These are phyloP conservation scores for Eulemur macaco DNA, from an alignment of 2,113 vertebrate genomes.

Conservation along the genomic window DNA sequence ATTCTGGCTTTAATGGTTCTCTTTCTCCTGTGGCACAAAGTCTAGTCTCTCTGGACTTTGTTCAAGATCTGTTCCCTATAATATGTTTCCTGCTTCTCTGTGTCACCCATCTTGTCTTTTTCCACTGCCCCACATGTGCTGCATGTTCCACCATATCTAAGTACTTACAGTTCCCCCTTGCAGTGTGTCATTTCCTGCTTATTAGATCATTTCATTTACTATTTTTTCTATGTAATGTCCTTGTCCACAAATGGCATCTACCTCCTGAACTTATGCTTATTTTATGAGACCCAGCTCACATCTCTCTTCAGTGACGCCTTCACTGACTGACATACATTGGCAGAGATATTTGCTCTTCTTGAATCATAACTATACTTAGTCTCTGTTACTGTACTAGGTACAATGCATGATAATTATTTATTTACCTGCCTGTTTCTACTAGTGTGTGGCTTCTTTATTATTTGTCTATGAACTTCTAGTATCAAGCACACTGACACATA, in stretches of 20 bases:
- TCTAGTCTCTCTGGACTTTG: slow-evolving; percentile 23
- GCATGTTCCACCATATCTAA: neutral
- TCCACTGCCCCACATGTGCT: neutral
- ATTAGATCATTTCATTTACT: slow-evolving; percentile 33
- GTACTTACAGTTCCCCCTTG: neutral
- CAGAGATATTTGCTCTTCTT: neutral
- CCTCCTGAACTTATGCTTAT: neutral
- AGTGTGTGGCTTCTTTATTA: slow-evolving; percentile 29
- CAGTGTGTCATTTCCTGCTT: neutral
- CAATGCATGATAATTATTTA: neutral
- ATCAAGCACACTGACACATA: neutral
- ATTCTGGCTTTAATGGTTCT: neutral
- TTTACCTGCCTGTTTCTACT: neutral
- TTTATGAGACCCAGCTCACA: neutral
- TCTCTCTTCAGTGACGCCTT: slow-evolving; percentile 28
- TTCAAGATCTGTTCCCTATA: neutral
- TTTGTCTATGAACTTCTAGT: slow-evolving; percentile 7
- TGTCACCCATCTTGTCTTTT: slow-evolving; percentile 1
- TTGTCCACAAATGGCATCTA: neutral
- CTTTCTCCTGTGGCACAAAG: neutral
- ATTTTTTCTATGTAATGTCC: neutral
- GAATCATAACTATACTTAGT: slow-evolving; percentile 19
- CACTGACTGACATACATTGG: neutral
- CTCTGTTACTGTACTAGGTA: neutral
- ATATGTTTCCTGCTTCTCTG: neutral